Conservation (phyloP, 2,797 vertebrate species). For the Tolypeutes matacus region DNA sequence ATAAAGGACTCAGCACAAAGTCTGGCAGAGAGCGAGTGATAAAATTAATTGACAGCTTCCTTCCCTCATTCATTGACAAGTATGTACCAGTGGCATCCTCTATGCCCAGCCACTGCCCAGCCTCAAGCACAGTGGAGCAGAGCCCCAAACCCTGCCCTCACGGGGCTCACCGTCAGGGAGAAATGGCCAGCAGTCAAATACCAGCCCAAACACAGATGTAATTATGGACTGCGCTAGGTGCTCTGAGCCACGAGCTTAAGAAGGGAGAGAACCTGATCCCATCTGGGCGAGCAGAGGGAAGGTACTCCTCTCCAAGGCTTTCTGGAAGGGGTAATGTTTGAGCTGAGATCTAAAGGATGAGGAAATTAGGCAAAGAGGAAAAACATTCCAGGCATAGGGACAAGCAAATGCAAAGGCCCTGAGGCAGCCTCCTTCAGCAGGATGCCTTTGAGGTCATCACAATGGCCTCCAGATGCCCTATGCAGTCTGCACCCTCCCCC, state of each 20-base stretch:
- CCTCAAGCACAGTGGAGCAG: neutral
- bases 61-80: neutral
- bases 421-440: neutral
- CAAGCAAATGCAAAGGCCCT: constrained; percentile 15
- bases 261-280: neutral
- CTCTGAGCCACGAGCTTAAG: neutral
- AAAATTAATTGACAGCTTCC: neutral
- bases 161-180: neutral
- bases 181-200: neutral
- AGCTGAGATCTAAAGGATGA: neutral
- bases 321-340: neutral
- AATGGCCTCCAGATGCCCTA: neutral
- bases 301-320: neutral
- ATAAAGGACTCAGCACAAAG: neutral
- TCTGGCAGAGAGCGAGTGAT: neutral
- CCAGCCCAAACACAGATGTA: neutral
- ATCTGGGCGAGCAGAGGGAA: neutral
- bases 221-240: neutral
- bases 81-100: neutral
- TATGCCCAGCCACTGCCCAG: neutral
- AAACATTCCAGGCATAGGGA: neutral
- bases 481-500: neutral
- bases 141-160: neutral
- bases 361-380: neutral
- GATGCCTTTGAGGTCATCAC: neutral